Percentiles rank a stretch among this genome's conserved stretches.
phyloP scores from a whole-genome alignment of 2,888 invertebrate species.

The Nemotelus pantherinus region DNA sequence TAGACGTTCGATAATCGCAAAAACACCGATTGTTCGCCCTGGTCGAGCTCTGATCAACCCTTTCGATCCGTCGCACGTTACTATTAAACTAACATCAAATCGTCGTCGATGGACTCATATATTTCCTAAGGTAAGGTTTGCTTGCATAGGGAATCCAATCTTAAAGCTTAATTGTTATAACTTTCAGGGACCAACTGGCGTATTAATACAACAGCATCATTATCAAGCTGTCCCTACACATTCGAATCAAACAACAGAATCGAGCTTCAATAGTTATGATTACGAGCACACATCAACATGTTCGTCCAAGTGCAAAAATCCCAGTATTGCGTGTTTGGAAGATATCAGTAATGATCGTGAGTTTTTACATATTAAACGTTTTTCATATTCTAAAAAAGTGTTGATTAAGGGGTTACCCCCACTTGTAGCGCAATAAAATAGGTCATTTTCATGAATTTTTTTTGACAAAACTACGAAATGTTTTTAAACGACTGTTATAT shows the following conservation, averaged over 20 bases:
- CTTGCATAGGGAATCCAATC: neutral
- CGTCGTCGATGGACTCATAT: slow-evolving; percentile 98
- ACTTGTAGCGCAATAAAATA: too few species aligned
- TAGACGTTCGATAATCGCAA: slow-evolving; percentile 61
- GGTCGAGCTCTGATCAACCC: slow-evolving; percentile 94
- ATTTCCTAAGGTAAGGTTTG: slow-evolving; percentile 77
- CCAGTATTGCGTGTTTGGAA: slow-evolving; percentile 54
- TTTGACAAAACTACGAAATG: too few species aligned
- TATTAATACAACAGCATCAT: slow-evolving; percentile 92
- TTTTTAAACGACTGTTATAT: too few species aligned
- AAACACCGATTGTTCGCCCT: slow-evolving; percentile 73
- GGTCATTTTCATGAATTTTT: too few species aligned
- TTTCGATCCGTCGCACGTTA: slow-evolving; percentile 97
- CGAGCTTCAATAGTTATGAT: slow-evolving; percentile 59
- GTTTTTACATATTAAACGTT: neutral
- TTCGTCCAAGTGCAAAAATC: slow-evolving; percentile 57
- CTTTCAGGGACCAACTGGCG: slow-evolving; percentile 81
- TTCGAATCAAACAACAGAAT: slow-evolving; percentile 55
- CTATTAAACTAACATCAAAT: slow-evolving; percentile 94
- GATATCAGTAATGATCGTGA: slow-evolving; percentile 58
- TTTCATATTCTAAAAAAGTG: too few species aligned
- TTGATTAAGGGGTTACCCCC: too few species aligned
- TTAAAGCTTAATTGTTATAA: slow-evolving; percentile 9
- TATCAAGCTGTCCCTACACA: slow-evolving; percentile 84
- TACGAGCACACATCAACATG: slow-evolving; percentile 61